phyloP scores from a whole-genome alignment of 2,888 invertebrate genomes.

The Archips xylosteana region DNA sequence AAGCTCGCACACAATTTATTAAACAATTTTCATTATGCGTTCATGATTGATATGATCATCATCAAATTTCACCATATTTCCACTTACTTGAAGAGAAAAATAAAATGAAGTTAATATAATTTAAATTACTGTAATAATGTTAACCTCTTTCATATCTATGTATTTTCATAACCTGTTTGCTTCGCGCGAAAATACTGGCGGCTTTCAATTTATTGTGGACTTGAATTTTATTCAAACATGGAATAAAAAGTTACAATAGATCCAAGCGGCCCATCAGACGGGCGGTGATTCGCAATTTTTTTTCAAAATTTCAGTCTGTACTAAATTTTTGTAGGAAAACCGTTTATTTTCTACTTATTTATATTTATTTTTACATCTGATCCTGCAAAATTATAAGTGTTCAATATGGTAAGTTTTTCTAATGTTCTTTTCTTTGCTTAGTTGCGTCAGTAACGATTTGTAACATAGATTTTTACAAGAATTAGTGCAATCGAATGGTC shows the following conservation, averaged over 20 bases:
- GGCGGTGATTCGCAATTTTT: conserved; percentile 72
- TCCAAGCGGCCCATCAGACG: conserved; percentile 69
- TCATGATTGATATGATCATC: too few species aligned
- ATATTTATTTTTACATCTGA: conserved; percentile 61
- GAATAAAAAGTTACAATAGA: conserved; percentile 69
- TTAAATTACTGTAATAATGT: not conserved
- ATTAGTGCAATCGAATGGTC: too few species aligned
- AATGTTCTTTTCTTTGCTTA: not conserved
- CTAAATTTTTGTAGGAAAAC: conserved; percentile 72
- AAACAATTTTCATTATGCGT: too few species aligned
- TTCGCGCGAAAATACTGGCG: conserved; percentile 16
- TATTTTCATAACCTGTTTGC: conserved; percentile 4
- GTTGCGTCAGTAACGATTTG: not conserved
- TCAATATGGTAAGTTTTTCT: conserved; percentile 73
- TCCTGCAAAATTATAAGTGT: conserved; percentile 72
- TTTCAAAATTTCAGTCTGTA: conserved; percentile 76
- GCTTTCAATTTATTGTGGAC: conserved; percentile 5
- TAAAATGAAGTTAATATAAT: too few species aligned
- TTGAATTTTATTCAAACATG: conserved; percentile 63
- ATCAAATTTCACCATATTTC: not conserved
- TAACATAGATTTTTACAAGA: not conserved
- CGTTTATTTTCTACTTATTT: conserved; percentile 64
- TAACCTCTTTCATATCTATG: not conserved
- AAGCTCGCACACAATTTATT: too few species aligned
- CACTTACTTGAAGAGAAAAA: not conserved